Base-by-base conservation (phyloP, 2,888 invertebrate genomes). In the Brenthis hecate region DNA sequence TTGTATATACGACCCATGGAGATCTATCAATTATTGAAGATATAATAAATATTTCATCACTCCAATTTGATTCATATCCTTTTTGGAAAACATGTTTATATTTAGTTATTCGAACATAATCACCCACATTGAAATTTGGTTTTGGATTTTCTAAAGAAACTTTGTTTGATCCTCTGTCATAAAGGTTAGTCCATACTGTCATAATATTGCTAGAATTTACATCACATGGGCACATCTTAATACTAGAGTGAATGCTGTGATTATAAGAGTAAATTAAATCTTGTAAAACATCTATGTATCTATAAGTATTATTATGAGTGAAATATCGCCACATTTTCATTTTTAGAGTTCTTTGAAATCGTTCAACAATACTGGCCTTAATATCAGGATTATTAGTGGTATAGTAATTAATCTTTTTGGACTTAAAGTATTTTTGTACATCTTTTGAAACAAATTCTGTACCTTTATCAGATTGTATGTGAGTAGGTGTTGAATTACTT, bases 271-370 rank as follows among this genome's bases (percentile, higher is more conserved):
- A 4, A 6, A 55, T 28, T 54, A 55, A n/a, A n/a, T 55, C 55
- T 55, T 60, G 60, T 60, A 60, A 50, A 60, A 73, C 60, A 61
- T 75, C 63, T 16, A 72, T 65, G 50, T 75, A 75, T 60, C 43
- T 72, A 60, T 73, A 68, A 4, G 69, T 69, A 62, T 65, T 67
- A 56, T 58, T 67, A 62, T 72, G 58, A 11, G 69, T 71, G 66
- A 75, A 73, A 65, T 73, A 74, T 32, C 77, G 74, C 76, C 74
- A 78, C 75, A 76, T 77, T 70, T 74, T 75, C 67, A 68, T 74
- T 69, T 78, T 75, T 0, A 78, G 64, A 55, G 77, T 78, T 71
- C 75, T 73, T 67, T 76, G 76, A 73, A 78, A 76, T 69, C 76
- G 69, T 62, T 78, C 74, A 5, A 76, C 76, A 58, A 76, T 70